Evolutionary conservation across 2,113 vertebrate species (phyloP).

Genomic region (Dunckerocampus dactyliophorus): DNA sequence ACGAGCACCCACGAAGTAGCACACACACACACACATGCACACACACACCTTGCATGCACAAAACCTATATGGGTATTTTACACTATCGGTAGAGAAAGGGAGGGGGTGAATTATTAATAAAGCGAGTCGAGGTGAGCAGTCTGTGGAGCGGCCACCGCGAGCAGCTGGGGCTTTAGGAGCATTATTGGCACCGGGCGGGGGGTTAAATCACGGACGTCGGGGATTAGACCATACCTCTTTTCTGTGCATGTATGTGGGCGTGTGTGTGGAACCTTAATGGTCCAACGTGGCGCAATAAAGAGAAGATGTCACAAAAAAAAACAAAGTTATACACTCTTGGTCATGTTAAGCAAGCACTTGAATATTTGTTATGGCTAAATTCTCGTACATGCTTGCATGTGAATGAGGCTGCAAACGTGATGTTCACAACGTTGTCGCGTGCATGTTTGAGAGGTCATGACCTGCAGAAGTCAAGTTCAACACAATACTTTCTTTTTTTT

Average conservation of each 20-base stretch:
- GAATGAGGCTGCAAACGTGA: neutral
- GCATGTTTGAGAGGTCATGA: neutral
- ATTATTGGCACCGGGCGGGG: conserved; percentile 61
- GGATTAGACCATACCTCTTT: conserved; percentile 62
- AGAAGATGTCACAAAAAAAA: conserved; percentile 2
- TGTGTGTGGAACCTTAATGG: neutral
- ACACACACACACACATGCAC: neutral
- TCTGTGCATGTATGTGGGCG: neutral
- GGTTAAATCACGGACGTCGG: conserved; percentile 65
- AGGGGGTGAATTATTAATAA: conserved; percentile 74
- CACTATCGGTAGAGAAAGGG: conserved; percentile 13
- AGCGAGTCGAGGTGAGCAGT: conserved; percentile 60
- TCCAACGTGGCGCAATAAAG: neutral
- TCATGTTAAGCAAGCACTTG: too few relatives aligned
- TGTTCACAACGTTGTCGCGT: neutral
- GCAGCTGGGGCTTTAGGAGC: conserved; percentile 72
- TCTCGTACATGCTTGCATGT: neutral
- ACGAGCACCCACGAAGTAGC: neutral
- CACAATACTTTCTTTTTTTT: neutral
- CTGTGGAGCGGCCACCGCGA: conserved; percentile 60
- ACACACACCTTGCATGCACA: neutral
- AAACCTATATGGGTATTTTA: conserved; percentile 38
- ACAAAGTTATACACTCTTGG: too few relatives aligned
- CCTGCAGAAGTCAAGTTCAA: neutral
- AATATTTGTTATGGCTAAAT: too few relatives aligned